Evolutionary conservation across 2,888 invertebrate genomes (phyloP).

Genomic region (Drosophila mimica): DNA sequence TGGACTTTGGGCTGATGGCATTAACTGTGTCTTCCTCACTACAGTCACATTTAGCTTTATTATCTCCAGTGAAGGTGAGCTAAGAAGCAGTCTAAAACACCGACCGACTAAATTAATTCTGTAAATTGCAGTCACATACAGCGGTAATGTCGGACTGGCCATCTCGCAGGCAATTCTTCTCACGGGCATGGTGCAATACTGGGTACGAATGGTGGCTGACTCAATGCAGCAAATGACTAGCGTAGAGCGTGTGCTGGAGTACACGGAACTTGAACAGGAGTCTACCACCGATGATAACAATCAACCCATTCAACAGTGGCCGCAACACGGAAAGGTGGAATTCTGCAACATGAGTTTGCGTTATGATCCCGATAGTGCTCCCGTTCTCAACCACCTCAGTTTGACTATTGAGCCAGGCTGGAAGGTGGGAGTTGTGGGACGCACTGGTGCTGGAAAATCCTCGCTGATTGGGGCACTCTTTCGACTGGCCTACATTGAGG

Average conservation of each 20-base stretch:
- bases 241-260: conserved; percentile 90
- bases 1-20: conserved; percentile 90
- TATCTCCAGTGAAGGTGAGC: conserved; percentile 86
- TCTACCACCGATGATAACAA: conserved; percentile 71
- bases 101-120: background rate
- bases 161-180: conserved; percentile 89
- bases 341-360: conserved; percentile 87
- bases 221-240: conserved; percentile 90
- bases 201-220: conserved; percentile 89
- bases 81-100: background rate
- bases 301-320: conserved; percentile 88
- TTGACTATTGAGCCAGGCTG: conserved; percentile 88
- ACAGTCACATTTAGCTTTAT: conserved; percentile 88
- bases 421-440: conserved; percentile 92
- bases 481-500: conserved; percentile 89
- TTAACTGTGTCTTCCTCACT: conserved; percentile 89
- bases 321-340: conserved; percentile 87
- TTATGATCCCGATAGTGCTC: conserved; percentile 86
- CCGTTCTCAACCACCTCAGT: conserved; percentile 90
- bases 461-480: conserved; percentile 92
- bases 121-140: conserved; percentile 84
- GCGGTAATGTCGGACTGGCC: conserved; percentile 90
- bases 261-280: conserved; percentile 89
- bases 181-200: conserved; percentile 90
- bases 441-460: conserved; percentile 94